Evolutionary conservation across 2,113 vertebrate species (phyloP).

Genomic region (Caretta caretta): DNA sequence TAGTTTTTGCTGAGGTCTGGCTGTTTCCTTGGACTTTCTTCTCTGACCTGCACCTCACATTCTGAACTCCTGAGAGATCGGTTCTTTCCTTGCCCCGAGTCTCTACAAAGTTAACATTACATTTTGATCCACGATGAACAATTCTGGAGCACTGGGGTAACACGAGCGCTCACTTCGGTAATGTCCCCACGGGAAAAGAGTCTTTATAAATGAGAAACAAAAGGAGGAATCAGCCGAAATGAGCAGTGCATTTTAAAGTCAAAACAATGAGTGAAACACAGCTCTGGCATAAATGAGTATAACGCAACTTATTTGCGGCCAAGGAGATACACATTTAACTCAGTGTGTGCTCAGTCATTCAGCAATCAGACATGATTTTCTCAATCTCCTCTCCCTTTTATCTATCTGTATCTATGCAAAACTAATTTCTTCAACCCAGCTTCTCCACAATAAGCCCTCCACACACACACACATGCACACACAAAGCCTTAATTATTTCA

Average conservation of each 20-base stretch:
- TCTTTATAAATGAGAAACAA: neutral
- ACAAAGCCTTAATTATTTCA: conserved; percentile 69
- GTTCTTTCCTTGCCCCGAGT: neutral
- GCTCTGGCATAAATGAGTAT: neutral
- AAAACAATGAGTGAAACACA: neutral
- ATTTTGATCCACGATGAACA: neutral
- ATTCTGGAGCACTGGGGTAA: neutral
- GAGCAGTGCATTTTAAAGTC: neutral
- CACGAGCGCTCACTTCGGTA: neutral
- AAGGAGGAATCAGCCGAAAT: neutral
- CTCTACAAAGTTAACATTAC: neutral
- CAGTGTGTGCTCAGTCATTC: conserved; percentile 45
- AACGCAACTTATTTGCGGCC: neutral
- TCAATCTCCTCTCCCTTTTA: conserved; percentile 61
- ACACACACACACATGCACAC: conserved; percentile 27
- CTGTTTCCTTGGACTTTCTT: neutral
- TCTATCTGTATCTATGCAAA: conserved; percentile 67
- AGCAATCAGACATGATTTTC: conserved; percentile 52
- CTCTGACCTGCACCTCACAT: neutral
- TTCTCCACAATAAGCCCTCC: conserved; percentile 61
- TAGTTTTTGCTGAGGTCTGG: neutral
- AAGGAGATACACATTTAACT: neutral
- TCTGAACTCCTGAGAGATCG: neutral
- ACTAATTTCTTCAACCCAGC: conserved; percentile 68
- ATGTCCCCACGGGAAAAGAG: neutral